A percentile compares a stretch with the other conserved stretches of the same genome.
phyloP scores from a whole-genome alignment of 2,113 vertebrate genomes.

The Clupea harengus region DNA sequence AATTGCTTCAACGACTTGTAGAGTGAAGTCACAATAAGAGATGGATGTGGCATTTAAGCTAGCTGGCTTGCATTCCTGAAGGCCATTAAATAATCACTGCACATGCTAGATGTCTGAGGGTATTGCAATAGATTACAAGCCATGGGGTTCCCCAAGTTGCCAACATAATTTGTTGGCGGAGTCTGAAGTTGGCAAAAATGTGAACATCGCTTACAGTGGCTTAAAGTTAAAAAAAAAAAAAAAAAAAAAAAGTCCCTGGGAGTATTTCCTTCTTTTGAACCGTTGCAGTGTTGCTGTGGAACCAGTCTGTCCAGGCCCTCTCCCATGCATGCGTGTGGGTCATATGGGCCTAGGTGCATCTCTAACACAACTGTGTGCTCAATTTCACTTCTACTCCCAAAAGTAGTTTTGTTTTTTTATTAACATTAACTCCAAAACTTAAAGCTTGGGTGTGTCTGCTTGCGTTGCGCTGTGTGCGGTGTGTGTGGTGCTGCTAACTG shows the following conservation, averaged over 20 bases:
- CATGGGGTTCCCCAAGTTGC: too few relatives aligned
- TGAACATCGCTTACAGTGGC: neutral
- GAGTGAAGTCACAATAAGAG: neutral
- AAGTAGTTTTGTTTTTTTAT: neutral
- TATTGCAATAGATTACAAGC: too few relatives aligned
- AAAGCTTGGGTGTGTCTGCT: slow-evolving; percentile 8
- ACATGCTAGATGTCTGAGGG: too few relatives aligned
- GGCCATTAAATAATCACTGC: too few relatives aligned
- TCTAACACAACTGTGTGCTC: neutral
- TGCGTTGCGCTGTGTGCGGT: neutral
- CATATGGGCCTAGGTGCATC: neutral
- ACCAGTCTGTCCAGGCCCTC: neutral
- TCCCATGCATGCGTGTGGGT: neutral
- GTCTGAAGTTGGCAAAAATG: too few relatives aligned
- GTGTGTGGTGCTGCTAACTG: slow-evolving; percentile 11
- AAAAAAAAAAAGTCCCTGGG: neutral
- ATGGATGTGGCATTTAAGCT: slow-evolving; percentile 3
- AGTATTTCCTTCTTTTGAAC: slow-evolving; percentile 5
- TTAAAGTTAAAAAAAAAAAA: neutral
- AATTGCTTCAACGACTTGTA: neutral
- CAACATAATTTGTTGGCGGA: too few relatives aligned
- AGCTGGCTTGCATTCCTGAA: slow-evolving; percentile 18
- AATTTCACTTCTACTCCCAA: neutral
- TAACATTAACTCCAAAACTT: neutral
- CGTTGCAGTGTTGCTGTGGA: neutral